These are phyloP conservation scores for Calidris pugnax DNA, from an alignment of 2,113 vertebrate genomes.

Conservation along the genomic window DNA sequence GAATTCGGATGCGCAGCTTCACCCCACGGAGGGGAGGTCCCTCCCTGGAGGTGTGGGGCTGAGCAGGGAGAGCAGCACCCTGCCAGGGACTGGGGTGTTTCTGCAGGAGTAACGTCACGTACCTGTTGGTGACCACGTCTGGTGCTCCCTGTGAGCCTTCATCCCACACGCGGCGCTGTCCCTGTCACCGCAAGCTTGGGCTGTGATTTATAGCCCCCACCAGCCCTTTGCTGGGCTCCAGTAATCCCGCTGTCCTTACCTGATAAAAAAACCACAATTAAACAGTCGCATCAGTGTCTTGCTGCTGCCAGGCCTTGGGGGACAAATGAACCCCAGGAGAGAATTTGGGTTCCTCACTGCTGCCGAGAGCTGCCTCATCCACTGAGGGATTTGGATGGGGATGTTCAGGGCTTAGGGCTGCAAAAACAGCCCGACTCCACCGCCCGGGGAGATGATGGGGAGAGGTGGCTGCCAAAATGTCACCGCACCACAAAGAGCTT, in stretches of 20 bases:
- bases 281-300: not conserved
- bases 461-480: not conserved
- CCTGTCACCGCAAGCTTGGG: not conserved
- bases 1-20: not conserved
- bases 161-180: fast-evolving
- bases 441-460: not conserved
- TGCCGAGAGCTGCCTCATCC: not conserved
- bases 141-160: not conserved
- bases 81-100: fast-evolving
- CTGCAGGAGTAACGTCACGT: too few relatives aligned
- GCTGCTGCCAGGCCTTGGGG: not conserved
- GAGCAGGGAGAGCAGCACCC: not conserved
- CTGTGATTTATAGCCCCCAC: not conserved
- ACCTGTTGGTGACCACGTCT: fast-evolving
- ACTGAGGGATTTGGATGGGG: not conserved
- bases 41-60: not conserved
- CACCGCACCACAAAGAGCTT: not conserved
- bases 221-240: not conserved
- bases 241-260: fast-evolving
- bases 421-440: not conserved
- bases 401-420: not conserved
- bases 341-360: not conserved
- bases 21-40: not conserved
- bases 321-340: not conserved
- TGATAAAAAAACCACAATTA: not conserved